Evolutionary conservation across 1,140 invertebrate species (phyloP), one percentile per base, ranked within the genome.

Genomic region (Brachionus asplanchnoidis): DNA sequence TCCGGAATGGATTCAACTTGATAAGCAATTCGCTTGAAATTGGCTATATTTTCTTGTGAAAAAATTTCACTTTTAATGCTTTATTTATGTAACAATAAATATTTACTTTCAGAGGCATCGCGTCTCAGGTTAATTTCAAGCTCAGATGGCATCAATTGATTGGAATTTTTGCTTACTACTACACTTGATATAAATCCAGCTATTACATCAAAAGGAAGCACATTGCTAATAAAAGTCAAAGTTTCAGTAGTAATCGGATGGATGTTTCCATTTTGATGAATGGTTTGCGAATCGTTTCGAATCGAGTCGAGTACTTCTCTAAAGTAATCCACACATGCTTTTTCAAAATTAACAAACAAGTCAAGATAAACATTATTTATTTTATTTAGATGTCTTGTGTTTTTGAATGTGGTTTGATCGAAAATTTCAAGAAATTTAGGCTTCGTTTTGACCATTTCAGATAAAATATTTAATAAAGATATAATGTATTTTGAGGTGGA

Each of bases 171-270:
- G 40, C 79, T 68, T 14, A 68, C 79, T 20, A 82, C 79, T 23
- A 82, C 79, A 46, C 65, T 82, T 40, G 79, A 60, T 36, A 82
- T 82, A 68, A 82, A 82, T 23, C 79, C 79, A 36, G 79, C 79
- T 7, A 82, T 82, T 82, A 82, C 65, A 68, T 82, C 79, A 68
- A 82, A 82, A n/a, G 53, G 79, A 20, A 82, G 53, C 11, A 82
- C n/a, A 82, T 82, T 82, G 8, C 36, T 12, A 26, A 65, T 65
- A 82, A 28, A 82, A 26, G 28, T 65, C 7, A 82, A 44, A n/a
- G 79, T 65, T 56, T 82, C 65, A 23, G 65, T 82, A 3, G 79
- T 65, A 23, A 82, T 65, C 1, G 53, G 79, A 82, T 82, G 79
- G 36, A 82, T 82, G 28, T 82, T 82, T 40, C 79, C 79, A 68